These are phyloP conservation scores for Drosophila repleta DNA, from an alignment of 1,140 invertebrate species.

Conservation along the genomic window DNA sequence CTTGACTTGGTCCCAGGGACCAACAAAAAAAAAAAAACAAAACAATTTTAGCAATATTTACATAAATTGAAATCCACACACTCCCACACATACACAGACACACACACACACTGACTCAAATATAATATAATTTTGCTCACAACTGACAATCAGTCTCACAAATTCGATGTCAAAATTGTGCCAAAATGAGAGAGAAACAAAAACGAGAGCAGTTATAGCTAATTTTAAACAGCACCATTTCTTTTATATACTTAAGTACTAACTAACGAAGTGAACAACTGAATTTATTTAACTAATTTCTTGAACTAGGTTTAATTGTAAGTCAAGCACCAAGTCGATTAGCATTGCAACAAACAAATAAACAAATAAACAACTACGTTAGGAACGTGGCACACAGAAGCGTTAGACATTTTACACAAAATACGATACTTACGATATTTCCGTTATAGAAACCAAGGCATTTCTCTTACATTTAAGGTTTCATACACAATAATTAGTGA, in stretches of 20 bases:
- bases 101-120: slow-evolving; percentile 15
- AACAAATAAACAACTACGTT: slow-evolving; percentile 56
- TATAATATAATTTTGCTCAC: slow-evolving; percentile 60
- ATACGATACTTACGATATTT: slow-evolving; percentile 59
- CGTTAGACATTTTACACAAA: slow-evolving; percentile 40
- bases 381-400: slow-evolving; percentile 38
- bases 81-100: slow-evolving; percentile 24
- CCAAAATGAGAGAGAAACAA: slow-evolving; percentile 38
- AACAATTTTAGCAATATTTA: slow-evolving; percentile 64
- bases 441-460: slow-evolving; percentile 75
- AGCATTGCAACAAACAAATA: slow-evolving; percentile 69
- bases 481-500: slow-evolving; percentile 80
- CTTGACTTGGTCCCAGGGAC: slow-evolving; percentile 68
- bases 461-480: slow-evolving; percentile 80
- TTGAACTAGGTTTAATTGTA: slow-evolving; percentile 65
- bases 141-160: slow-evolving; percentile 70
- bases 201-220: slow-evolving; percentile 28
- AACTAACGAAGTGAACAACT: slow-evolving; percentile 71
- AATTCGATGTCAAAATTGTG: slow-evolving; percentile 74
- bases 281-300: slow-evolving; percentile 67
- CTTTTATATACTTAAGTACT: slow-evolving; percentile 44
- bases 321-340: slow-evolving; percentile 75
- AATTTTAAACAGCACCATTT: slow-evolving; percentile 54
- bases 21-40: slow-evolving; percentile 39
- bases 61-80: slow-evolving; percentile 9